Conservation (phyloP, 2,888 invertebrate species). For the Melanophora roralis region DNA sequence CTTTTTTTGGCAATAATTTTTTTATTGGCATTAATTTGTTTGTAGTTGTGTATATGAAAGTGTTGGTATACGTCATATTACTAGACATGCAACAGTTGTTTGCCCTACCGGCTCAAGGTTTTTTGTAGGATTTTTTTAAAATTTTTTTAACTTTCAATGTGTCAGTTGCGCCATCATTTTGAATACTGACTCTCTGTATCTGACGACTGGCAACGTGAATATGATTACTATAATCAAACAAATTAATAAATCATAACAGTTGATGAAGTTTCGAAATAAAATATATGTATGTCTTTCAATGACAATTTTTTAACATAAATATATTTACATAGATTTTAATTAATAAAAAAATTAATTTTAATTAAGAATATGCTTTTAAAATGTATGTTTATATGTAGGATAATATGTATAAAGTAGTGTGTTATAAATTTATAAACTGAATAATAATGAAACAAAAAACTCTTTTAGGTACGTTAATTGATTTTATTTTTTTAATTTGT, state of each 20-base stretch:
- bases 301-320: no score
- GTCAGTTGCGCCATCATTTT: conserved; percentile 53
- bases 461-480: no score
- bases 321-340: no score
- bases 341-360: no score
- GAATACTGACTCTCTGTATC: conserved; percentile 8
- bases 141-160: conserved; percentile 36
- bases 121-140: conserved; percentile 22
- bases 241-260: conserved; percentile 61
- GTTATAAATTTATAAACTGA: no score
- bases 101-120: conserved; percentile 50
- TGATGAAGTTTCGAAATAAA: conserved; percentile 49
- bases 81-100: conserved; percentile 54
- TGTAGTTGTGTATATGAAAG: conserved; percentile 21
- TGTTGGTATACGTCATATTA: conserved; percentile 26
- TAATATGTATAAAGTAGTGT: no score
- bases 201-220: not conserved
- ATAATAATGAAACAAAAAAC: no score
- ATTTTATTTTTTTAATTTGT: no score
- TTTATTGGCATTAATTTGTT: not conserved
- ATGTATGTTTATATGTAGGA: no score
- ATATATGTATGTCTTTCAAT: no score
- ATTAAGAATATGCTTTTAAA: no score
- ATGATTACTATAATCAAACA: conserved; percentile 45
- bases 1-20: conserved; percentile 58